Evolutionary conservation across 2,797 vertebrate species (phyloP), one percentile per base, ranked within the genome.

Genomic region (Gephyroberyx darwinii): DNA sequence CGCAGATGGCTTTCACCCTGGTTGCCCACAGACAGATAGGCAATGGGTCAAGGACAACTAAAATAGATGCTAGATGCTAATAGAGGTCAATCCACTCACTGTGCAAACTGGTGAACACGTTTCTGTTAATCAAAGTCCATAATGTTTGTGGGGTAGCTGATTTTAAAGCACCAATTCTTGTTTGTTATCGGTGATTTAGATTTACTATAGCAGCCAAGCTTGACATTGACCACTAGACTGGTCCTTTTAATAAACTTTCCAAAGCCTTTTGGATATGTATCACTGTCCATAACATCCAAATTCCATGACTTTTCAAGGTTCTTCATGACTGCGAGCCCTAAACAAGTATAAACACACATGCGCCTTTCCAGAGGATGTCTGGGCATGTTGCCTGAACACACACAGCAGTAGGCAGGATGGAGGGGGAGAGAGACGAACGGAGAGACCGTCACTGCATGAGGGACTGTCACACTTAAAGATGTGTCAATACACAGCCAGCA

Each of bases 331-430:
- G 39, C 16, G 43, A 45, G 43, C 14, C 43, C 43, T 45, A 16
- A 45, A 45, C 13, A 45, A 45, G 5, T 14, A 17, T 16, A 41
- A 10, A 41, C 39, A 45, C 43, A 16, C 43, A 45, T 14, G 12
- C 43, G 41, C 3, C 41, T 59, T 22, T 41, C 58, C 37, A 70
- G 66, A 65, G 30, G 58, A 63, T n/a, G 53, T 47, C 60, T 56
- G 58, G 69, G 71, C 60, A 54, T 19, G 20, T n/a, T 45, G 82
- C 69, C 75, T 67, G 50, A 53, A 57, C 43, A 63, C 43, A 63
- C 77, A 55, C 78, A 84, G 83, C 81, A 85, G 78, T 37, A 67
- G 48, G 63, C 35, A 26, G 30, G 48, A 45, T 22, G 51, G 39
- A n/a, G 37, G 48, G 35, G 57, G 48, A 73, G 57, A 65, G 47